phyloP scores from a whole-genome alignment of 2,797 vertebrate species.

The Microctenopoma steveboyesi region DNA sequence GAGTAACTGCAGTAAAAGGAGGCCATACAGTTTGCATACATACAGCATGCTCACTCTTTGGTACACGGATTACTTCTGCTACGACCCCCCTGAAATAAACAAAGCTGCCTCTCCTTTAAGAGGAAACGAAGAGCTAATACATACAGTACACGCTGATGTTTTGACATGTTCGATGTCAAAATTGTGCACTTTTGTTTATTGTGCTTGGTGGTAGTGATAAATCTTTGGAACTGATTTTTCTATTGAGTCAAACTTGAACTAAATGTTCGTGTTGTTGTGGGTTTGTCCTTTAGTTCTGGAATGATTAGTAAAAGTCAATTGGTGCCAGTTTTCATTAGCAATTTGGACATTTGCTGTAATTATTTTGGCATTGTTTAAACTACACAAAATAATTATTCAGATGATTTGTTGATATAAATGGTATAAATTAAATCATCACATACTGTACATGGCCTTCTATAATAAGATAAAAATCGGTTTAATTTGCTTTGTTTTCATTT shows the following conservation, averaged over 20 bases:
- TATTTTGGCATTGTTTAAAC: too few relatives aligned
- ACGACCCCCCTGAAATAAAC: background rate
- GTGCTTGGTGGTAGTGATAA: background rate
- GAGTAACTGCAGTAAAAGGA: slow-evolving; percentile 47
- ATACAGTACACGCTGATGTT: background rate
- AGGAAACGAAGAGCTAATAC: background rate
- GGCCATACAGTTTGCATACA: slow-evolving; percentile 29
- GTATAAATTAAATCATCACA: background rate
- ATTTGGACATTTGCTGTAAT: too few relatives aligned
- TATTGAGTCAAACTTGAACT: background rate
- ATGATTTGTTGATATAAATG: background rate
- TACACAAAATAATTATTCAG: too few relatives aligned
- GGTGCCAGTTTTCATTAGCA: too few relatives aligned
- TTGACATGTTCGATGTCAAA: background rate
- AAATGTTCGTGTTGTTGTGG: background rate
- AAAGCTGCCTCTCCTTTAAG: background rate
- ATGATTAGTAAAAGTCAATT: background rate
- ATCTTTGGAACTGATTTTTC: background rate
- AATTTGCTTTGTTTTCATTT: background rate
- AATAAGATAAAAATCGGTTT: background rate
- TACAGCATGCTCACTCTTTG: slow-evolving; percentile 4
- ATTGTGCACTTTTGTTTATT: background rate
- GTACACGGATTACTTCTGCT: background rate
- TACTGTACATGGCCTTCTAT: background rate
- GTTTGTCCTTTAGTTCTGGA: too few relatives aligned